Percentiles rank a stretch among this genome's conserved stretches.
These are phyloP conservation scores for Sitodiplosis mosellana DNA, from an alignment of 1,140 invertebrate species.

Conservation along the genomic window DNA sequence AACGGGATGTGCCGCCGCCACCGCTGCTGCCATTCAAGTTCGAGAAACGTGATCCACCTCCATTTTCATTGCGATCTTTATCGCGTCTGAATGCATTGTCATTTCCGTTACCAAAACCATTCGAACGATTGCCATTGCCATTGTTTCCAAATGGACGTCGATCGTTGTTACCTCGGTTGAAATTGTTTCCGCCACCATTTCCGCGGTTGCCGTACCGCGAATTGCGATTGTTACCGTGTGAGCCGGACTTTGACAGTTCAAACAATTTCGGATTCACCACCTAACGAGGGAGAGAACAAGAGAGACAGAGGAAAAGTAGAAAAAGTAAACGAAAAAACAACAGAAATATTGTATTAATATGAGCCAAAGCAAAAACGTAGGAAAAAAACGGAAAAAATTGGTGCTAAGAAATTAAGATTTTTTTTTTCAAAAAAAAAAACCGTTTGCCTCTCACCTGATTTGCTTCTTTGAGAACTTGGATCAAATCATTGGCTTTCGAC, in stretches of 20 bases:
- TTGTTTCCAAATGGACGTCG: not conserved
- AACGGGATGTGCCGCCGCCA: not conserved
- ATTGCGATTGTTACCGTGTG: constrained; percentile 10
- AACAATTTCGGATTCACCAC: constrained; percentile 36
- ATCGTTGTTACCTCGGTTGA: not conserved
- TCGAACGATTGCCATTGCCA: not conserved
- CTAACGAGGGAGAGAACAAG: constrained; percentile 12
- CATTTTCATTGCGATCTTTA: not conserved
- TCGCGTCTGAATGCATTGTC: not conserved
- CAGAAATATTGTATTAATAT: not conserved
- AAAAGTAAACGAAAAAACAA: not conserved
- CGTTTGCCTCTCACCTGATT: constrained; percentile 51
- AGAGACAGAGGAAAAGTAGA: not conserved
- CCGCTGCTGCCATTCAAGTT: not conserved
- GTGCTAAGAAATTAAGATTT: constrained; percentile 20
- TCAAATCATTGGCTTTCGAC: constrained; percentile 81
- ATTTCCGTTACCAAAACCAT: not conserved
- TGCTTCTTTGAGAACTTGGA: constrained; percentile 82
- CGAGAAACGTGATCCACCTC: not conserved
- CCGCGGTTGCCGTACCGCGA: constrained; percentile 6
- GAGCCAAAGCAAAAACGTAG: no score
- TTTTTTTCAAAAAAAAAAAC: not conserved
- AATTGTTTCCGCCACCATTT: not conserved
- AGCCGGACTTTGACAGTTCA: constrained; percentile 29
- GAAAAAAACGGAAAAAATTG: no score